phyloP scores from a whole-genome alignment of 2,797 vertebrate genomes.

The Scyliorhinus canicula region DNA sequence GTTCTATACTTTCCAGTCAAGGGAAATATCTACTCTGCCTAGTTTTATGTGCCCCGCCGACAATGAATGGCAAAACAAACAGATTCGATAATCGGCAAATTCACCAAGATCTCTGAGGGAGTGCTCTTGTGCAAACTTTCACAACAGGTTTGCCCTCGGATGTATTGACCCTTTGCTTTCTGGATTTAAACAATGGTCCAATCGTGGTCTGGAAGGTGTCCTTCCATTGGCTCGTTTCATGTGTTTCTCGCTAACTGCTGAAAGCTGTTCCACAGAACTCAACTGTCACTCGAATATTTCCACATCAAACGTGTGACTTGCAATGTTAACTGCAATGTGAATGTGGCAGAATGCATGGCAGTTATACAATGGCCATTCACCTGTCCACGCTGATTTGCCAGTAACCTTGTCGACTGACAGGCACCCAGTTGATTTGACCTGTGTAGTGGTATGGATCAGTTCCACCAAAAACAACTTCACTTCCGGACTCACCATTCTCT shows the following conservation, averaged over 20 bases:
- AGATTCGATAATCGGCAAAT: not conserved
- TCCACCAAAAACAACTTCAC: conserved; percentile 44
- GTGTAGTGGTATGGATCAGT: conserved; percentile 45
- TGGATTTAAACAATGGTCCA: not conserved
- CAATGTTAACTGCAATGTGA: not conserved
- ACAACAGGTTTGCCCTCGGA: not conserved
- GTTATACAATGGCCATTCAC: conserved; percentile 40
- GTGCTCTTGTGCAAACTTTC: not conserved
- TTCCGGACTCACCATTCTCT: conserved; percentile 44
- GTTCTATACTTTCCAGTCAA: not conserved
- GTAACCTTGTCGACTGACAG: conserved; percentile 48
- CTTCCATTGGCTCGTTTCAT: not conserved
- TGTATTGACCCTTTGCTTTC: not conserved
- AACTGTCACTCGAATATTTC: not conserved
- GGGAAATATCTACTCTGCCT: not conserved
- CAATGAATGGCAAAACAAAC: not conserved
- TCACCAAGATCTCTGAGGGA: too few species aligned
- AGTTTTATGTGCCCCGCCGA: too few species aligned
- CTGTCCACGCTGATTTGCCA: conserved; percentile 59
- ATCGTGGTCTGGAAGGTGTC: not conserved
- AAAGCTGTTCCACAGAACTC: too few species aligned
- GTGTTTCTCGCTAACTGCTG: not conserved
- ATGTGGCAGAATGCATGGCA: not conserved
- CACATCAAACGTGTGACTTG: not conserved
- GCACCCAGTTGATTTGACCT: conserved; percentile 51